Base-by-base conservation (phyloP, 2,797 vertebrate genomes). In the Pseudotriccus pelzelni region DNA sequence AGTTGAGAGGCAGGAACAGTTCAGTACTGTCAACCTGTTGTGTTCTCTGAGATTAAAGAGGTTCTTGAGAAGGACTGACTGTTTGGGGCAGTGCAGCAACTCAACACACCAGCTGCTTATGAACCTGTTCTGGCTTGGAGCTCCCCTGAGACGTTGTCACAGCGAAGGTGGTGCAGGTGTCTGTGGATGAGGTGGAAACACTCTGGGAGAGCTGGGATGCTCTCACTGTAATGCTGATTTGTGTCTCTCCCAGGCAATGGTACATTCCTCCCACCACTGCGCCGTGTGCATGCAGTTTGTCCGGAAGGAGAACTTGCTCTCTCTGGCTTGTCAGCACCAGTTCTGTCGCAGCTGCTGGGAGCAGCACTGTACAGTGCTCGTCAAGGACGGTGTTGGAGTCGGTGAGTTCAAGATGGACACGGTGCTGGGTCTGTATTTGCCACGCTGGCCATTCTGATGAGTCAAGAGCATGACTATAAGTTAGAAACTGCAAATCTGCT, bases 281-380 rank as follows among this genome's bases (percentile, higher is more conserved):
- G 99, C 99, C 3, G 99, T 99, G 91, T 99, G 99, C 97, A 99
- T 99, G 98, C 99, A 99, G 98, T 98, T 99, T 77, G 99, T 99
- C 85, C 98, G 99, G 92, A 99, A 99, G 98, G 99, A 99, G 91
- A 98, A 98, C 82, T 97, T 99, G 89, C 98, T 99, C 87, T 98
- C 98, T 52, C 97, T 99, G 97, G 98, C 99, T 87, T 99, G 99
- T 97, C 99, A 99, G 98, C 99, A 99, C 97, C 99, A 98, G 96
- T 99, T 99, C 97, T 99, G 99, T 97, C 99, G 99, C 97, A 99
- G 98, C 98, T 99, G 99, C 98, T 99, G 99, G 99, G 99, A 99
- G 97, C 99, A 99, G 98, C 99, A 99, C 96, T 99, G 99, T 97
- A 99, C 98, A 67, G 99, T 99, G 70, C 98, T 99, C 22, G 99